Conservation (phyloP, 2,797 vertebrate species). For the Channallabes apus region DNA sequence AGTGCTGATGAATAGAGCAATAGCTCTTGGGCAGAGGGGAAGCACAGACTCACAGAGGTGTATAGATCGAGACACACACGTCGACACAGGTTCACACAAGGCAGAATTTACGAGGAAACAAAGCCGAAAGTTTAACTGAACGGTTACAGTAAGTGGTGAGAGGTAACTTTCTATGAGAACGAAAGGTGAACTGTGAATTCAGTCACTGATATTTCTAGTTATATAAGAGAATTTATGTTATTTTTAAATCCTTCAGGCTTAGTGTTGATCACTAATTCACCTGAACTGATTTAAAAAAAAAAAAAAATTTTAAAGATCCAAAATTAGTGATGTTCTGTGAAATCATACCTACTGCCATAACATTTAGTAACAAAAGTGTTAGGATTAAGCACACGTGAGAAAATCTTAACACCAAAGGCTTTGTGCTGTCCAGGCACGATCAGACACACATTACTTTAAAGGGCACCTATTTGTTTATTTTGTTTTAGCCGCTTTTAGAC, state of each 20-base stretch:
- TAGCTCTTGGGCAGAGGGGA: constrained; percentile 37
- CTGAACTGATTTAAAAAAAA: neutral
- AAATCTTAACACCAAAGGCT: neutral
- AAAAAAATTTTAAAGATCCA: neutral
- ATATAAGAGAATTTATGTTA: neutral
- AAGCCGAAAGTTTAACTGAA: neutral
- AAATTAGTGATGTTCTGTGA: neutral
- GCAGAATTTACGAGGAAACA: neutral
- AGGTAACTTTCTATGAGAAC: neutral
- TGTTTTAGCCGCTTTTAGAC: no score
- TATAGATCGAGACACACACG: constrained; percentile 4
- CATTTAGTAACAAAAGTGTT: no score
- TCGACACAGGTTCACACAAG: constrained; percentile 1
- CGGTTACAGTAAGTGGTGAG: neutral
- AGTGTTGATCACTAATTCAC: neutral
- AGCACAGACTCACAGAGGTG: constrained; percentile 50
- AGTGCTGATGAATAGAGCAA: constrained; percentile 47
- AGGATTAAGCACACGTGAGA: neutral
- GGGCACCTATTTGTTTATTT: no score
- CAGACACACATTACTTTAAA: neutral
- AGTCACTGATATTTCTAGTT: neutral
- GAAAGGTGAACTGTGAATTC: neutral
- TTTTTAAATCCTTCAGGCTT: neutral
- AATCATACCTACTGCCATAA: neutral
- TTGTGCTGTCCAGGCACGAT: neutral